These are phyloP conservation scores for Epizoanthus illoricatus DNA, from an alignment of 92 coral and sea anemone genomes.

Conservation along the genomic window DNA sequence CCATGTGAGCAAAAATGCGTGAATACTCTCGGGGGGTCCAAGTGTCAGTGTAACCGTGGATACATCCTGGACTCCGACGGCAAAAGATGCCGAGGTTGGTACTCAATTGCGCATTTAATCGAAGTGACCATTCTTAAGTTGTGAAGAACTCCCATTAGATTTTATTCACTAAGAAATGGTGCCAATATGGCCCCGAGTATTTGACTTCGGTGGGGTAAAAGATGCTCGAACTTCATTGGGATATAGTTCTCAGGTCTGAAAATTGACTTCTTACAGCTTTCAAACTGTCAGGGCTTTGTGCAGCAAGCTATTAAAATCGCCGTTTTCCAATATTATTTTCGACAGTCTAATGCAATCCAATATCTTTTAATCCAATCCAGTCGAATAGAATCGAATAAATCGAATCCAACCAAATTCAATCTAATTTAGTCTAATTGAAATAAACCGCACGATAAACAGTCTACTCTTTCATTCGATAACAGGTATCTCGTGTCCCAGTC, in stretches of 20 bases:
- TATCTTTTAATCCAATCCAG: too few species aligned
- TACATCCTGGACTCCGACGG: constrained; percentile 64
- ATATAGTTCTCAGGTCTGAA: too few species aligned
- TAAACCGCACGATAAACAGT: neutral
- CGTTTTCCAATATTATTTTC: neutral
- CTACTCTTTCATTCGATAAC: neutral
- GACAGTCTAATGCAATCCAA: neutral
- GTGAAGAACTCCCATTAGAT: neutral
- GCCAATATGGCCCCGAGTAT: neutral
- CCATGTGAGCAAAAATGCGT: constrained; percentile 87
- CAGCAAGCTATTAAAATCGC: neutral
- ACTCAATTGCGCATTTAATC: neutral
- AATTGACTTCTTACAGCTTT: neutral
- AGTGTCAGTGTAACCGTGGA: constrained; percentile 79
- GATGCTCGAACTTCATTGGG: too few species aligned
- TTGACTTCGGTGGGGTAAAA: too few species aligned
- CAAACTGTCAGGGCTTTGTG: too few species aligned
- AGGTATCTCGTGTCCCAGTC: constrained; percentile 70
- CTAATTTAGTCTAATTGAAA: too few species aligned
- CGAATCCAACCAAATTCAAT: too few species aligned
- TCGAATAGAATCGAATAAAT: too few species aligned
- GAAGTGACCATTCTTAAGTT: neutral
- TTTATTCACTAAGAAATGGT: neutral
- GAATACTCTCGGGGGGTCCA: constrained; percentile 57
- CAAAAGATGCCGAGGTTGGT: constrained; percentile 73